Conservation (phyloP, 2,888 invertebrate genomes). For the Fragum fragum region DNA sequence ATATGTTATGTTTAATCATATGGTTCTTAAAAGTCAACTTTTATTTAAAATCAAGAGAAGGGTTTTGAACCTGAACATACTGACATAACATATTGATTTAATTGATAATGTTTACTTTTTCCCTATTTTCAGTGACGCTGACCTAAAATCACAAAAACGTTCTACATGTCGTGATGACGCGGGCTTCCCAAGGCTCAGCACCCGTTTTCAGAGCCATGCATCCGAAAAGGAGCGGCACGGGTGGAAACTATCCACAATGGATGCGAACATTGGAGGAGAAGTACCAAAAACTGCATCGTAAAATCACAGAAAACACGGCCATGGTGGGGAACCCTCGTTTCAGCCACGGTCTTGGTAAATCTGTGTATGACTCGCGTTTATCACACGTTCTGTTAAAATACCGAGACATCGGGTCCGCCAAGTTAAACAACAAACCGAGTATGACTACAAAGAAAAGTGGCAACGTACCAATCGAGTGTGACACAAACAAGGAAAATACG, state of each 20-base stretch:
- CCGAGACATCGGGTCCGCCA: constrained; percentile 40
- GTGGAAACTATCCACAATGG: constrained; percentile 75
- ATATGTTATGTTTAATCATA: not conserved
- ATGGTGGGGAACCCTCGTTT: constrained; percentile 37
- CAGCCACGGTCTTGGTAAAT: constrained; percentile 39
- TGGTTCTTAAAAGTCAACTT: not conserved
- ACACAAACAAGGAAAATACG: constrained; percentile 29
- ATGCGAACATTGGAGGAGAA: constrained; percentile 80
- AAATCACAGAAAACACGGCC: constrained; percentile 70
- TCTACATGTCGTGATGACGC: constrained; percentile 39
- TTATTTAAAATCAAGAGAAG: not conserved
- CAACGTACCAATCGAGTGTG: constrained; percentile 21
- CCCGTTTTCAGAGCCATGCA: constrained; percentile 33
- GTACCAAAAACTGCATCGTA: constrained; percentile 80
- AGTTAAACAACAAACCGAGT: constrained; percentile 21
- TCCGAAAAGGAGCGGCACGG: constrained; percentile 34
- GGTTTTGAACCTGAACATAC: not conserved
- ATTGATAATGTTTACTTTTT: constrained; percentile 5
- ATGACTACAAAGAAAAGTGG: constrained; percentile 22
- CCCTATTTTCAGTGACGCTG: not conserved
- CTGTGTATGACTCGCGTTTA: constrained; percentile 55
- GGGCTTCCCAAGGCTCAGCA: constrained; percentile 37
- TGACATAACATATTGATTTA: not conserved
- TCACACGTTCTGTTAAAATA: constrained; percentile 51
- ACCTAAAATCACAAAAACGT: not conserved